phyloP scores from a whole-genome alignment of 2,888 invertebrate genomes.

The Eupelmus urozonus region DNA sequence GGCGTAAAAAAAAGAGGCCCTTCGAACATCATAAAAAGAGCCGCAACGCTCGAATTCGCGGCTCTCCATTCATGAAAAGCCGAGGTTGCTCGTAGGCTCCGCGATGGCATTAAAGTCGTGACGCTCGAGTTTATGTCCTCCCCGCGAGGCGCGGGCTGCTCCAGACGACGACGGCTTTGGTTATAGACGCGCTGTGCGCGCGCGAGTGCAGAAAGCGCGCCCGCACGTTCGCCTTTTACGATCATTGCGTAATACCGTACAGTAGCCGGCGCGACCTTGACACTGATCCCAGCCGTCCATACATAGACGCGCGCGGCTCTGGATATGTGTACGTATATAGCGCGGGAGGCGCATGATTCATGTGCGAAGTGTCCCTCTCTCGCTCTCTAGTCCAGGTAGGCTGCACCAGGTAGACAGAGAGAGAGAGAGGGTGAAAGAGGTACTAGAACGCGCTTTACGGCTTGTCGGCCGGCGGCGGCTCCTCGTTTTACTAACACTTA shows the following conservation, averaged over 20 bases:
- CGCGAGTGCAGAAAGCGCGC: slow-evolving; percentile 32
- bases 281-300: slow-evolving; percentile 68
- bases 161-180: slow-evolving; percentile 29
- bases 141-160: slow-evolving; percentile 32
- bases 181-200: slow-evolving; percentile 40
- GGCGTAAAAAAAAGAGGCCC: neutral
- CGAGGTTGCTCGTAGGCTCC: neutral
- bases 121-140: slow-evolving; percentile 39
- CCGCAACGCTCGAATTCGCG: slow-evolving; percentile 25
- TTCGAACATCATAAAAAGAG: neutral
- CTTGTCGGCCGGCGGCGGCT: slow-evolving; percentile 58
- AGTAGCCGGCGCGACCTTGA: slow-evolving; percentile 72
- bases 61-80: slow-evolving; percentile 38
- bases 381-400: slow-evolving; percentile 19
- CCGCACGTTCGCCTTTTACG: slow-evolving; percentile 66
- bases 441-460: slow-evolving; percentile 61
- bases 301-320: slow-evolving; percentile 28
- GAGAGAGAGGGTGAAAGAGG: slow-evolving; percentile 49
- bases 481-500: slow-evolving; percentile 76
- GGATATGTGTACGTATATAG: slow-evolving; percentile 26
- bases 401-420: neutral
- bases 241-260: slow-evolving; percentile 65
- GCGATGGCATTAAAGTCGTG: slow-evolving; percentile 40
- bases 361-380: slow-evolving; percentile 55
- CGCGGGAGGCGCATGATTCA: slow-evolving; percentile 61